These are phyloP conservation scores for Ditylenchus weischeri DNA, from an alignment of 2,888 invertebrate species.

Conservation along the genomic window DNA sequence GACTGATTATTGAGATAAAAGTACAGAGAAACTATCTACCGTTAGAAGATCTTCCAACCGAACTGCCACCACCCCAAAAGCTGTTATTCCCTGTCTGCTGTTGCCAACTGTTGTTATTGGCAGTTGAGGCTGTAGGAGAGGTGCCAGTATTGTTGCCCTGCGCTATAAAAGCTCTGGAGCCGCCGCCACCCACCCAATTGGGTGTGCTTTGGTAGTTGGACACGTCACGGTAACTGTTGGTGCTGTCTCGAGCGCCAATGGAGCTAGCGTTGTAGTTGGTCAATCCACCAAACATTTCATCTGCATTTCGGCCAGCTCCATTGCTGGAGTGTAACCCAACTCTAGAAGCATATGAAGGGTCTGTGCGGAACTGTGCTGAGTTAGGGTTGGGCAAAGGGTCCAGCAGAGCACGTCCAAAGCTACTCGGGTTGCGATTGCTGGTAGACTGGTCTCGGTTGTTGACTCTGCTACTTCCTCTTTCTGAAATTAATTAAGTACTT, in stretches of 20 bases:
- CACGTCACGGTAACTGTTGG: constrained; percentile 9
- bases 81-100: too few species aligned
- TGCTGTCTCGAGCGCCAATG: not conserved
- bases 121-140: too few species aligned
- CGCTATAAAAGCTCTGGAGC: not conserved
- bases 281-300: not conserved
- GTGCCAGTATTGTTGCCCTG: too few species aligned
- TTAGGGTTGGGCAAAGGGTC: constrained; percentile 5
- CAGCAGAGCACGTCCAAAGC: not conserved
- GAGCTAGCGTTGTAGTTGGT: not conserved
- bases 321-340: constrained; percentile 6
- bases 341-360: constrained; percentile 25
- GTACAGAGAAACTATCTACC: too few species aligned
- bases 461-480: not conserved
- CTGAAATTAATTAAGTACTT: not conserved
- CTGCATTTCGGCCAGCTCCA: constrained; percentile 5
- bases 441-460: not conserved
- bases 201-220: constrained; percentile 18
- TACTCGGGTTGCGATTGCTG: not conserved
- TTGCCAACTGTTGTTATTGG: too few species aligned
- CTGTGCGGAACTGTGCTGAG: constrained; percentile 18
- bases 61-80: too few species aligned
- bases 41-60: too few species aligned
- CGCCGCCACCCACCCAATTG: not conserved
- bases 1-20: too few species aligned